Evolutionary conservation across 2,888 invertebrate species (phyloP).

Genomic region (Drosophila nigricruria): DNA sequence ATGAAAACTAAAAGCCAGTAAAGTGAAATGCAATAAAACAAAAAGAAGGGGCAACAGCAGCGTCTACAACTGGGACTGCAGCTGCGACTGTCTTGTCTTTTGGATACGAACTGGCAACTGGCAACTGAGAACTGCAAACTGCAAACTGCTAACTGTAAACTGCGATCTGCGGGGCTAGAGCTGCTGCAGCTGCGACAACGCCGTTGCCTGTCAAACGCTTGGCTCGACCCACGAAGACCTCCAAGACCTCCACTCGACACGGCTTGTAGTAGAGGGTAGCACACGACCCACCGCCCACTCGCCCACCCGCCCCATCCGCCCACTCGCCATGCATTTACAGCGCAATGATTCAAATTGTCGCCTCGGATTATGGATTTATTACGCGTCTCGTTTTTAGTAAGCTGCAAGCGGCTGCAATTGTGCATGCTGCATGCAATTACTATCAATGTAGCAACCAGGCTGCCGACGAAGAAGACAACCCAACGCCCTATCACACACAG

Average conservation of each 20-base stretch:
- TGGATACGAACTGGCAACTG: constrained; percentile 33
- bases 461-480: constrained; percentile 28
- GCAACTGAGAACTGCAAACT: constrained; percentile 19
- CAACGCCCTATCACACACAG: background rate
- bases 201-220: constrained; percentile 49
- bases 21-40: constrained; percentile 78
- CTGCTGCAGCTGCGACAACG: constrained; percentile 56
- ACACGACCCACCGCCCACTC: background rate
- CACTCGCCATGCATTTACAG: constrained; percentile 56
- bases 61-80: constrained; percentile 47
- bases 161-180: constrained; percentile 26
- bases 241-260: constrained; percentile 16
- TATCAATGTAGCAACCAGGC: constrained; percentile 64
- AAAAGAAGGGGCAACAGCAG: constrained; percentile 42
- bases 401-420: constrained; percentile 75
- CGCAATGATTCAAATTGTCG: constrained; percentile 80
- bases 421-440: constrained; percentile 78
- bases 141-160: constrained; percentile 39
- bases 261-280: background rate
- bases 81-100: constrained; percentile 69
- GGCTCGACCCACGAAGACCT: constrained; percentile 44
- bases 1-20: constrained; percentile 63
- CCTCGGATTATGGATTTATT: constrained; percentile 81
- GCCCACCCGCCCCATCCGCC: background rate
- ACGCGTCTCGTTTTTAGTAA: constrained; percentile 76